Percentiles rank a stretch among this genome's conserved stretches.
Conservation (phyloP, 2,888 invertebrate genomes). For the Cartodere bifasciata region DNA sequence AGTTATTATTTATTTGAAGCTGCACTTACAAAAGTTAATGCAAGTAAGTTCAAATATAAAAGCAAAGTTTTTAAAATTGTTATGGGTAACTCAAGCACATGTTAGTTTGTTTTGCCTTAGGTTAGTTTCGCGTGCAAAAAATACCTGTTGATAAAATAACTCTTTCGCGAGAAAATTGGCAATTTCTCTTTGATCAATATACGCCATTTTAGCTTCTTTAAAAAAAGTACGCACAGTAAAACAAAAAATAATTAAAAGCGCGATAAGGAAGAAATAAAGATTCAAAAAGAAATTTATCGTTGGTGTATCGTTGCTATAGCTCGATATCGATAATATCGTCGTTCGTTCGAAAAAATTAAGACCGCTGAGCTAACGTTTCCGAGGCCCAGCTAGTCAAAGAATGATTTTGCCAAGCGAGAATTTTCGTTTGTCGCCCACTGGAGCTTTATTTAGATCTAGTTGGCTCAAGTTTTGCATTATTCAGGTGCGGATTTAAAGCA, state of each 20-base stretch:
- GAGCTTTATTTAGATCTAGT: slow-evolving; percentile 31
- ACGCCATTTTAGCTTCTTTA: slow-evolving; percentile 24
- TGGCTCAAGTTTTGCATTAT: slow-evolving; percentile 29
- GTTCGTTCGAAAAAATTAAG: slow-evolving; percentile 27
- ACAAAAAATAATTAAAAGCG: slow-evolving; percentile 14
- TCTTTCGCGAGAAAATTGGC: slow-evolving; percentile 75
- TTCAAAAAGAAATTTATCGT: slow-evolving; percentile 9
- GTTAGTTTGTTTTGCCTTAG: no score
- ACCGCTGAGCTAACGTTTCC: slow-evolving; percentile 21
- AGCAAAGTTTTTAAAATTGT: no score
- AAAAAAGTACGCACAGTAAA: slow-evolving; percentile 9
- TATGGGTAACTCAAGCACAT: no score
- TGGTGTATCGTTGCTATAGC: slow-evolving; percentile 1
- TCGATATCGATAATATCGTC: slow-evolving; percentile 16
- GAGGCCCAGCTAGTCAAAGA: slow-evolving; percentile 33
- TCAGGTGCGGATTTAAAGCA: no score
- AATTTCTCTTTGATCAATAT: slow-evolving; percentile 72
- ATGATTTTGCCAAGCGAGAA: slow-evolving; percentile 31
- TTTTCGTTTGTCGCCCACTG: slow-evolving; percentile 34
- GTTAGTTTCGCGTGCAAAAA: slow-evolving; percentile 2
- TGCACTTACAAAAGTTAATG: no score
- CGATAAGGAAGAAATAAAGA: slow-evolving; percentile 13
- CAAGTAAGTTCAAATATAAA: no score
- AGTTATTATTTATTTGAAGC: no score
- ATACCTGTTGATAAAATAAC: slow-evolving; percentile 63